Percentiles rank a stretch among this genome's conserved stretches.
These are phyloP conservation scores for Micoletzkya japonica DNA, from an alignment of 2,888 invertebrate genomes.

Conservation along the genomic window DNA sequence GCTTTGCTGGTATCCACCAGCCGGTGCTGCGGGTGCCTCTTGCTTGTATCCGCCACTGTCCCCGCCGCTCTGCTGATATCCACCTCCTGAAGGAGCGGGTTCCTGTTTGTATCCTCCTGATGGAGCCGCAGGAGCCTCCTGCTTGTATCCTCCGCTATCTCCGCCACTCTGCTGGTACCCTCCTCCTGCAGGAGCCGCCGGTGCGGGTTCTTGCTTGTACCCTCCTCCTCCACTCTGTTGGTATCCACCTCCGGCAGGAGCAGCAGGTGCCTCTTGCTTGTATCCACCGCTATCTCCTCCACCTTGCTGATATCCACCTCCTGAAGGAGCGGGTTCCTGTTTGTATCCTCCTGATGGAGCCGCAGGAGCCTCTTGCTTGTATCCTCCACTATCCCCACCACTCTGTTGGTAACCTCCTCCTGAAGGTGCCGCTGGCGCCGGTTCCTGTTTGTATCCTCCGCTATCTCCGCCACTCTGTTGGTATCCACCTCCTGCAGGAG, in stretches of 20 bases:
- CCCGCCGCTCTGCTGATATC: not conserved
- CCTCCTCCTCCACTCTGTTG: not conserved
- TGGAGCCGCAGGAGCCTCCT: not conserved
- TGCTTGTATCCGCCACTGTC: not conserved
- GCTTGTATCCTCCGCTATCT: not conserved
- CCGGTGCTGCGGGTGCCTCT: not conserved
- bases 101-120: no score
- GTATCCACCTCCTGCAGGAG: not conserved
- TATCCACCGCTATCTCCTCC: slow-evolving; percentile 7
- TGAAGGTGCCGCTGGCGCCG: not conserved
- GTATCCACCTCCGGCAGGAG: slow-evolving; percentile 1
- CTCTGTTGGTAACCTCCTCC: not conserved
- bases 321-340: not conserved
- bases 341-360: not conserved
- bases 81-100: slow-evolving; percentile 1
- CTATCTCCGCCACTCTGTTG: no score
- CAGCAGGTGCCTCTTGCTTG: not conserved
- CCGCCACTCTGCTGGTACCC: not conserved
- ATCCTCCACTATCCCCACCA: slow-evolving; percentile 4
- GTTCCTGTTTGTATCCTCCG: not conserved
- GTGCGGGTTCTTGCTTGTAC: not conserved
- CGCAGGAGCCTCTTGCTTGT: not conserved
- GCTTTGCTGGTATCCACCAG: not conserved
- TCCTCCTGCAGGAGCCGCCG: not conserved
- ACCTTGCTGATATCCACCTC: not conserved